Percentiles rank a stretch among this genome's conserved stretches.
Conservation (phyloP, 2,888 invertebrate genomes). For the Rhyacophila evoluta region DNA sequence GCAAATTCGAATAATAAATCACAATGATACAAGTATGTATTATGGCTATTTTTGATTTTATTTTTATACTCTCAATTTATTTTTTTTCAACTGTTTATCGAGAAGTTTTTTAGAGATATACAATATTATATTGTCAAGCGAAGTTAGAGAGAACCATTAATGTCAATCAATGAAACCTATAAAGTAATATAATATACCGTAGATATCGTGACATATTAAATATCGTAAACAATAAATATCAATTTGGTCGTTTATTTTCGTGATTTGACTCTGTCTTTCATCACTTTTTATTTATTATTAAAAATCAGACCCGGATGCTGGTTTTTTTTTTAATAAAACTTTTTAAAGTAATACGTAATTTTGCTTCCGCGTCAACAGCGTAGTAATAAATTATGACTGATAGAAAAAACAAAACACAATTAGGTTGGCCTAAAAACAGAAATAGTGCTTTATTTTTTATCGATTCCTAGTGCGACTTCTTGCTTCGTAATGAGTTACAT, state of each 20-base stretch:
- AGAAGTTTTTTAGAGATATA: too few species aligned
- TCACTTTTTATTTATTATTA: neutral
- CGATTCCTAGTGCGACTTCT: neutral
- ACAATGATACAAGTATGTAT: too few species aligned
- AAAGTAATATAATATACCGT: neutral
- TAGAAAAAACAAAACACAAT: neutral
- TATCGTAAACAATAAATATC: slow-evolving; percentile 14
- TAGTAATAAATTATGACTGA: neutral
- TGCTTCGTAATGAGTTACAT: neutral
- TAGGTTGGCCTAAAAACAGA: neutral
- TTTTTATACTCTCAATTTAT: too few species aligned
- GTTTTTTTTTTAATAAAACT: neutral
- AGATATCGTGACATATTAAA: neutral
- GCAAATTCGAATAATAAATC: too few species aligned
- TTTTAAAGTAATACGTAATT: neutral
- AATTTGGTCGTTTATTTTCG: neutral
- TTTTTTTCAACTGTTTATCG: too few species aligned
- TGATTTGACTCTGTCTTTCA: slow-evolving; percentile 11
- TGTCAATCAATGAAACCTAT: neutral
- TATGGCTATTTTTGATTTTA: too few species aligned
- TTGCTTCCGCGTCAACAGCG: neutral
- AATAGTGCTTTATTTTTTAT: neutral
- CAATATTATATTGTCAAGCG: too few species aligned
- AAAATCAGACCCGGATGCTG: neutral
- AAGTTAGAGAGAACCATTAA: neutral